phyloP scores from a whole-genome alignment of 2,888 invertebrate genomes.

The Pherbina coryleti region DNA sequence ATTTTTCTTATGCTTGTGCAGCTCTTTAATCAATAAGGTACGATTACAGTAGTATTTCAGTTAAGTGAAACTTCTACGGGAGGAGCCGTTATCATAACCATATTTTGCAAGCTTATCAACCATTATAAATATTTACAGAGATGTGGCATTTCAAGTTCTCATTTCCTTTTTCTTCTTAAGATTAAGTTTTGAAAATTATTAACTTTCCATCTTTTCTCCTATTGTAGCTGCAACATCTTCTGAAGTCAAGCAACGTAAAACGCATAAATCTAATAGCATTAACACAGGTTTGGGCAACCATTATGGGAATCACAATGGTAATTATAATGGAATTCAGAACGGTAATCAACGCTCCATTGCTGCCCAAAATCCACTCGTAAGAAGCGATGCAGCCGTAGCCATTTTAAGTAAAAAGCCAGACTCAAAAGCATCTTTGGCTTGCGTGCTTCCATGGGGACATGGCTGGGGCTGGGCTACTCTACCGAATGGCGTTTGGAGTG shows the following conservation, averaged over 20 bases:
- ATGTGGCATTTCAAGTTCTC: too few relatives aligned
- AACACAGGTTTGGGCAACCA: slow-evolving; percentile 26
- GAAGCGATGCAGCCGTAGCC: slow-evolving; percentile 69
- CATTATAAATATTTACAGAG: too few relatives aligned
- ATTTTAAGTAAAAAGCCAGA: slow-evolving; percentile 69
- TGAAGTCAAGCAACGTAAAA: slow-evolving; percentile 69
- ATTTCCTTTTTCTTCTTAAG: too few relatives aligned
- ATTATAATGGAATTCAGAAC: slow-evolving; percentile 20
- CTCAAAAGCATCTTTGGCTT: slow-evolving; percentile 67
- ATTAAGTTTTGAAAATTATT: too few relatives aligned
- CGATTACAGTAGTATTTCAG: too few relatives aligned
- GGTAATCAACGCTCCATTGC: slow-evolving; percentile 55
- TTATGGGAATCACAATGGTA: neutral
- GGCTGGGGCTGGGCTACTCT: slow-evolving; percentile 82
- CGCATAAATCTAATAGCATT: slow-evolving; percentile 49
- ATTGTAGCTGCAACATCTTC: slow-evolving; percentile 72
- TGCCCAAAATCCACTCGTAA: slow-evolving; percentile 65
- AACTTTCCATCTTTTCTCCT: neutral
- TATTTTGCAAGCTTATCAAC: too few relatives aligned
- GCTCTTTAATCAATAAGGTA: too few relatives aligned
- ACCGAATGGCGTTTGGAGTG: slow-evolving; percentile 77
- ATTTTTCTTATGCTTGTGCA: too few relatives aligned
- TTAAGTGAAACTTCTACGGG: too few relatives aligned
- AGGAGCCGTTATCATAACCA: too few relatives aligned
- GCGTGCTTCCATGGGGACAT: slow-evolving; percentile 75